A percentile compares a stretch with the other conserved stretches of the same genome.
Evolutionary conservation across 2,888 invertebrate genomes (phyloP).

Genomic region (Sminthurinus aureus): DNA sequence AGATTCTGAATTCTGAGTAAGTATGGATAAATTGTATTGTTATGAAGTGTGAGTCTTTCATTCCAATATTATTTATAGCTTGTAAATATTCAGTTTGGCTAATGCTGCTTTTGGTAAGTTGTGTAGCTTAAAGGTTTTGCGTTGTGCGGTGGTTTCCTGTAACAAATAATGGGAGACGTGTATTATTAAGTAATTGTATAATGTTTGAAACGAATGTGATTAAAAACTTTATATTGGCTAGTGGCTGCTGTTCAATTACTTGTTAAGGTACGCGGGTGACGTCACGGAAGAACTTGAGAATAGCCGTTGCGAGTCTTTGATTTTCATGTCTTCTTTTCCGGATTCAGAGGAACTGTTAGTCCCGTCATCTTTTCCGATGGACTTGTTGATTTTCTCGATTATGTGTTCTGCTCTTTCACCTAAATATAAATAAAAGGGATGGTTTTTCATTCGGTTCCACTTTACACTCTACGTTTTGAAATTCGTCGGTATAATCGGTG

Average conservation of each 20-base stretch:
- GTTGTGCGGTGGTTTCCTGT: background rate
- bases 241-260: background rate
- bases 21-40: too few species aligned
- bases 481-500: too few species aligned
- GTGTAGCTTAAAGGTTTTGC: background rate
- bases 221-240: background rate
- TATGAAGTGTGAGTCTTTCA: background rate
- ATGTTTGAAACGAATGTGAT: too few species aligned
- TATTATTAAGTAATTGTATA: background rate
- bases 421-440: background rate
- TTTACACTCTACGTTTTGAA: too few species aligned
- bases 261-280: constrained; percentile 27
- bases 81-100: background rate
- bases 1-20: background rate
- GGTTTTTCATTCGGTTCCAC: too few species aligned
- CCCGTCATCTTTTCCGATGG: background rate
- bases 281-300: constrained; percentile 32
- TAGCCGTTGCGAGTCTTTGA: constrained; percentile 17
- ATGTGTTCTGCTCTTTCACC: constrained; percentile 35
- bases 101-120: background rate
- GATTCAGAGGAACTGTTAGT: constrained; percentile 10
- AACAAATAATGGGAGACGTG: background rate
- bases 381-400: constrained; percentile 33
- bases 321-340: background rate
- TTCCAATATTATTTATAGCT: too few species aligned